Base-by-base conservation (phyloP, 2,113 vertebrate genomes). In the Microtus pennsylvanicus region DNA sequence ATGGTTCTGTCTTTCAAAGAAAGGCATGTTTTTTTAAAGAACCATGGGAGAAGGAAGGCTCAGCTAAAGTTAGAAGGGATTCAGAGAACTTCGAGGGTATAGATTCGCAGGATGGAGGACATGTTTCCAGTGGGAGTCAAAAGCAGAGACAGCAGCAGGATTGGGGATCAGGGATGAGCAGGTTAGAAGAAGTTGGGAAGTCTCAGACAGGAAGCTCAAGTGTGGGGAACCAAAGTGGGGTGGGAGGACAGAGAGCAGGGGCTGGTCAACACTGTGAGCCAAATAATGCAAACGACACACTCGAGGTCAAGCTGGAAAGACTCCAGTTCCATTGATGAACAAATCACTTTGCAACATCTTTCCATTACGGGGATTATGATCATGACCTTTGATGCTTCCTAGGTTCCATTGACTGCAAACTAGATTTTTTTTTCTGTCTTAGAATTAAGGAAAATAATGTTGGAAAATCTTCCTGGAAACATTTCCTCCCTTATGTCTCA, bases 401-500 rank as follows among this genome's bases (percentile, higher is more conserved):
- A 85, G 47, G 86, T 90, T 90, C 30, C 35, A 61, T 45, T 47
- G 13, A 95, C 21, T 12, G 33, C 33, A 26, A 94, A 61, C 42
- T 82, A 13, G 21, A 77, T 45, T 93, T 42, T 42, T 42, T 65
- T 21, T 61, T 58, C 58, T 67, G 9, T 67, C 33, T 22, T 72
- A 74, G 75, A 94, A 58, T 52, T 58, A 70, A 92, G 58, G 42
- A 77, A 81, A 92, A 61, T 1, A 91, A 90, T 87, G 77, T 86
- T 81, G 75, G 47, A 70, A 91, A 92, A 45, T 42, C 67, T 69
- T 42, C n/a, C 52, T 82, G 69, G 22, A 96, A 87, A 67, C 69
- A 65, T 55, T 52, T 86, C 70, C 77, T 10, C 83, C 21, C 74
- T 67, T 30, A 33, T 58, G 13, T 5, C 58, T 93, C 90, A 81